Evolutionary conservation across 2,113 vertebrate genomes (phyloP).

Genomic region (Pithys albifrons): DNA sequence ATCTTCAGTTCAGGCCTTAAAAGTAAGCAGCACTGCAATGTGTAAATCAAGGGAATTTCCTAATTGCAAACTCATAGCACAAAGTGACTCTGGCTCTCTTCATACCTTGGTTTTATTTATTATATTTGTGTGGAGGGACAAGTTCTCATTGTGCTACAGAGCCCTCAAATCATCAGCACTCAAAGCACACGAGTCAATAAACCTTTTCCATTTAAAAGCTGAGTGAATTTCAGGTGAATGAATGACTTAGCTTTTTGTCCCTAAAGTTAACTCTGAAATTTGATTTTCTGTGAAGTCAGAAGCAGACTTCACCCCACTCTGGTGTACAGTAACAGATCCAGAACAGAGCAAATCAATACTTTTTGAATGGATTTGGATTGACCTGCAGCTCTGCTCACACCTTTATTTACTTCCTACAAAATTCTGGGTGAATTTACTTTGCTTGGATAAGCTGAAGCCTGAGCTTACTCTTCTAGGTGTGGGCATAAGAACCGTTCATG

Average conservation of each 20-base stretch:
- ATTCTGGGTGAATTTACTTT: not conserved
- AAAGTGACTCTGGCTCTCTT: not conserved
- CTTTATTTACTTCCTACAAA: constrained; percentile 25
- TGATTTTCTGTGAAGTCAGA: not conserved
- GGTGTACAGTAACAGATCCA: not conserved
- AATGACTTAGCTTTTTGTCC: not conserved
- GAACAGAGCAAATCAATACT: not conserved
- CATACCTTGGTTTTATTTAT: not conserved
- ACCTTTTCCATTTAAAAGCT: not conserved
- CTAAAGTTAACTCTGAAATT: not conserved
- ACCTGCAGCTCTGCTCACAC: not conserved
- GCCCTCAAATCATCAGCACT: not conserved
- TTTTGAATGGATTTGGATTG: not conserved
- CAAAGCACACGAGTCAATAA: not conserved
- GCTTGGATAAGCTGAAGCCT: not conserved
- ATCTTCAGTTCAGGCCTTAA: not conserved
- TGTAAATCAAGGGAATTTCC: not conserved
- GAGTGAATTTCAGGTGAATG: not conserved
- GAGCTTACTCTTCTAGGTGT: not conserved
- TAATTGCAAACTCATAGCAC: not conserved
- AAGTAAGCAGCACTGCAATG: not conserved
- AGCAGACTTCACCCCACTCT: not conserved
- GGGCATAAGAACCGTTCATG: not conserved
- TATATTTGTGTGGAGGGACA: not conserved
- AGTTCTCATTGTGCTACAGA: not conserved